Evolutionary conservation across 2,113 vertebrate genomes (phyloP).

Genomic region (Danio rerio): GRCz12tu NC_133179.1:17313001-17313500

Average conservation of each 20-base stretch:
- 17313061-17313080: slow-evolving; percentile 88
- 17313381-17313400: not conserved
- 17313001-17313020: not conserved
- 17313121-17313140: slow-evolving; percentile 62
- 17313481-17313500: slow-evolving; percentile 1
- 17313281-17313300: not conserved
- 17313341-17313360: slow-evolving; percentile 1
- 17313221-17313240: not conserved
- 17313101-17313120: slow-evolving; percentile 79
- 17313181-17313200: not conserved
- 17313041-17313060: no score
- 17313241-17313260: slow-evolving; percentile 19
- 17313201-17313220: not conserved
- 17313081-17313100: slow-evolving; percentile 84
- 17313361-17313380: not conserved
- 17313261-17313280: not conserved
- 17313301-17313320: slow-evolving; percentile 13
- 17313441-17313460: not conserved
- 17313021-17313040: not conserved
- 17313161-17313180: not conserved
- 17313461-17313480: not conserved
- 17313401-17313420: not conserved
- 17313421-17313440: not conserved
- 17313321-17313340: not conserved
- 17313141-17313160: not conserved